Percentiles rank a stretch among this genome's conserved stretches.
Conservation (phyloP, 2,113 vertebrate genomes). For the Myocastor coypus region DNA sequence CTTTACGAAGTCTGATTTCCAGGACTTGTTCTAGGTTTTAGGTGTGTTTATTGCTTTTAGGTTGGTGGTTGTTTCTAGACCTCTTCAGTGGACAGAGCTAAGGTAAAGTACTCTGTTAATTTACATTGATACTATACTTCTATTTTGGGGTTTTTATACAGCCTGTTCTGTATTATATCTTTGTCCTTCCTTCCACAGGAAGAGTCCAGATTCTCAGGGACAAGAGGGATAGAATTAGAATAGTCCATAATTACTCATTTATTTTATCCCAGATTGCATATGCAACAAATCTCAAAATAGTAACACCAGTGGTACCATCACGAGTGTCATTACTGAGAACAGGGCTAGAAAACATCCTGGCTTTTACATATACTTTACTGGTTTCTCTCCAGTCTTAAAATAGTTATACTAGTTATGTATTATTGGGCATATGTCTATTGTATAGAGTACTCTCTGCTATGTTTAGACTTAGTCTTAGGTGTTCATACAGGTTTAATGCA, state of each 20-base stretch:
- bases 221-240: neutral
- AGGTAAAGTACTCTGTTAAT: neutral
- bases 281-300: slow-evolving; percentile 4
- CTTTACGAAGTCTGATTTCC: neutral
- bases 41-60: neutral
- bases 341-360: neutral
- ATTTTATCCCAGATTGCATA: neutral
- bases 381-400: neutral
- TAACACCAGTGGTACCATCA: neutral
- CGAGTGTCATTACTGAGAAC: neutral
- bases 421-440: neutral
- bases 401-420: neutral
- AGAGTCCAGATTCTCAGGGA: neutral
- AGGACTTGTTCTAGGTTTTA: neutral
- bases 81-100: neutral
- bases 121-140: neutral
- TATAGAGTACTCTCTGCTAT: neutral
- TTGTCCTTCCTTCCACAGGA: neutral
- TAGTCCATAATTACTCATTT: neutral
- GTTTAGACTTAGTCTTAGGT: neutral
- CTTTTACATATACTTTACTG: neutral
- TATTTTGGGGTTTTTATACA: neutral
- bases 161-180: neutral
- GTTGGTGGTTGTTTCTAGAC: neutral
- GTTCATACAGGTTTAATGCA: neutral